Evolutionary conservation across 2,888 invertebrate species (phyloP).

Genomic region (Ypsolopha scabrella): DNA sequence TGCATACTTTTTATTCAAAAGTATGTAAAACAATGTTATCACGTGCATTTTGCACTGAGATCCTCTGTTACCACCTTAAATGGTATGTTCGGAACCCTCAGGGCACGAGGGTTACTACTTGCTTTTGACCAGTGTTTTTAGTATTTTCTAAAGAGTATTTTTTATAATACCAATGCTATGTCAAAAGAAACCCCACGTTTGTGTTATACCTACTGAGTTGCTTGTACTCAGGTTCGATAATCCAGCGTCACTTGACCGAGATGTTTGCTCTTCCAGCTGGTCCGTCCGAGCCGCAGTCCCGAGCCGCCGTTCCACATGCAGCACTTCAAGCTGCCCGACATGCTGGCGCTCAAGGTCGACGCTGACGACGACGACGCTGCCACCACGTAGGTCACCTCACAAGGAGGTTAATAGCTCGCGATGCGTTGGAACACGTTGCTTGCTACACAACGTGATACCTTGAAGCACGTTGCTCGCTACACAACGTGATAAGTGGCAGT

Average conservation of each 20-base stretch:
- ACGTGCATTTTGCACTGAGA: too few relatives aligned
- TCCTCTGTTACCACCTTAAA: too few relatives aligned
- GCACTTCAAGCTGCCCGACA: conserved; percentile 78
- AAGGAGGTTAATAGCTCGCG: not conserved
- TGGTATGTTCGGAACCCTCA: too few relatives aligned
- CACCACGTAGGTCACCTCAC: not conserved
- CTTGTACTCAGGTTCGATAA: not conserved
- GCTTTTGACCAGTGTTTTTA: too few relatives aligned
- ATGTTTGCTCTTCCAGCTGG: conserved; percentile 15
- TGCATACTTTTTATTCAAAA: too few relatives aligned
- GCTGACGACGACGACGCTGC: conserved; percentile 11
- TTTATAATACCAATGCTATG: too few relatives aligned
- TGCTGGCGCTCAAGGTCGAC: conserved; percentile 49
- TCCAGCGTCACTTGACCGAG: not conserved
- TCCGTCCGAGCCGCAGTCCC: conserved; percentile 68
- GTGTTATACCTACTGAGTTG: too few relatives aligned
- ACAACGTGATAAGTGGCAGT: not conserved
- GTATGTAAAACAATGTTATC: too few relatives aligned
- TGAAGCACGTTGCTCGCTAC: not conserved
- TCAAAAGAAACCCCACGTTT: too few relatives aligned
- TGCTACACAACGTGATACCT: not conserved
- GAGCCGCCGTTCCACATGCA: conserved; percentile 82
- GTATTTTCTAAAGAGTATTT: too few relatives aligned
- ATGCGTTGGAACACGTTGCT: not conserved
- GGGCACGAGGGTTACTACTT: too few relatives aligned